phyloP scores from a whole-genome alignment of 2,888 invertebrate species.

The Hybos culiciformis region DNA sequence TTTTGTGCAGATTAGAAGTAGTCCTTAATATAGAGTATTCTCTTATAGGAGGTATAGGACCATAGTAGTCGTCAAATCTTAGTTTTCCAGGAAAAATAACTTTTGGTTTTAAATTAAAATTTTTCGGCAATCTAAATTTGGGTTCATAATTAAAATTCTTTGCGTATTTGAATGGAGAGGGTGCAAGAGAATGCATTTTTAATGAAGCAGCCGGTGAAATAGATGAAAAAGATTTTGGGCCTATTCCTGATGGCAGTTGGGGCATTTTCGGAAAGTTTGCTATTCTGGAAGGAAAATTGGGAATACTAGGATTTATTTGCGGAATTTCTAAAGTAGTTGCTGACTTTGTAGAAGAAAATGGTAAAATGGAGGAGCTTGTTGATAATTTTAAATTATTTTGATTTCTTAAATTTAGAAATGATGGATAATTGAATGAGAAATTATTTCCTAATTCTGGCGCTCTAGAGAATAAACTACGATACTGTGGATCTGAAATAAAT shows the following conservation, averaged over 20 bases:
- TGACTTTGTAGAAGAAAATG: too few relatives aligned
- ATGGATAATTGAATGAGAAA: too few relatives aligned
- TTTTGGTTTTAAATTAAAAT: neutral
- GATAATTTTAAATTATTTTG: too few relatives aligned
- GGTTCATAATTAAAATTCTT: neutral
- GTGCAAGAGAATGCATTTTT: neutral
- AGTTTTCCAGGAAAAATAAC: neutral
- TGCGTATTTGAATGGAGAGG: slow-evolving; percentile 17
- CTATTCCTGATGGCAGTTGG: neutral
- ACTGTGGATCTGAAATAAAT: slow-evolving; percentile 48
- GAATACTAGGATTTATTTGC: neutral
- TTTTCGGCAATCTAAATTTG: neutral
- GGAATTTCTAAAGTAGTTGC: neutral
- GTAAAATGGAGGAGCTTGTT: too few relatives aligned
- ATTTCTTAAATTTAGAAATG: too few relatives aligned
- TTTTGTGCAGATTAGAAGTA: slow-evolving; percentile 10
- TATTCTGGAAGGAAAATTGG: slow-evolving; percentile 5
- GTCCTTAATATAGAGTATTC: slow-evolving; percentile 16
- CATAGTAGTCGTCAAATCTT: slow-evolving; percentile 34
- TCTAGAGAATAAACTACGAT: too few relatives aligned
- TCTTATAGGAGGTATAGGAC: slow-evolving; percentile 37
- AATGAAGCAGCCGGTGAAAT: slow-evolving; percentile 20
- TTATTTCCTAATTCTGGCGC: too few relatives aligned
- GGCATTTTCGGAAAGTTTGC: neutral
- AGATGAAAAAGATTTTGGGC: slow-evolving; percentile 8